phyloP scores from a whole-genome alignment of 2,797 vertebrate genomes.

The Chiloscyllium punctatum region DNA sequence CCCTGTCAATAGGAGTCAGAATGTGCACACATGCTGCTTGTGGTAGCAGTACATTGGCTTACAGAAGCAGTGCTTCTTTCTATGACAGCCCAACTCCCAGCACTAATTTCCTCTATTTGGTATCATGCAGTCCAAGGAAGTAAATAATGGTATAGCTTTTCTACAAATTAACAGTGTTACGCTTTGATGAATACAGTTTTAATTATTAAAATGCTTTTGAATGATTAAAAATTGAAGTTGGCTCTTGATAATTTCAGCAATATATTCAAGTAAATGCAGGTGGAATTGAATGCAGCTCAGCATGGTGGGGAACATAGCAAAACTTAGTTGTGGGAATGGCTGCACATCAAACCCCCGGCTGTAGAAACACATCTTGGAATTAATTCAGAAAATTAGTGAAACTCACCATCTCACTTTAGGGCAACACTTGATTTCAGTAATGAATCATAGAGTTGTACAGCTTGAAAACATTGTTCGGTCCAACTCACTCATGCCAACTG shows the following conservation, averaged over 20 bases:
- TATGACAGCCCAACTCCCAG: constrained; percentile 76
- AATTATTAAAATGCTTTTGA: background rate
- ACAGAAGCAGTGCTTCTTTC: constrained; percentile 75
- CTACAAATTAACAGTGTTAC: constrained; percentile 37
- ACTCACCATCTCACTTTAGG: background rate
- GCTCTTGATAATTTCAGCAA: background rate
- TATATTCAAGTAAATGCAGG: background rate
- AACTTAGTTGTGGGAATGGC: background rate
- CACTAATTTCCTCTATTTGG: constrained; percentile 74
- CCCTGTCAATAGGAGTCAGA: constrained; percentile 64
- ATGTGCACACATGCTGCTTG: constrained; percentile 73
- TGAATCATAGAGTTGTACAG: too few species aligned
- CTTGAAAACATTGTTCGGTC: too few species aligned
- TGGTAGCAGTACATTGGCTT: constrained; percentile 77
- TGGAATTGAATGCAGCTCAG: too few species aligned
- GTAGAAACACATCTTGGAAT: too few species aligned
- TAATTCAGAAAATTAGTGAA: background rate
- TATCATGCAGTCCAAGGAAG: constrained; percentile 71
- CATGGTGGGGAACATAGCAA: background rate
- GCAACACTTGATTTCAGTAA: too few species aligned
- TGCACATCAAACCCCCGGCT: background rate
- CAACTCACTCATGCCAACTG: too few species aligned
- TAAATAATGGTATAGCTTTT: constrained; percentile 48
- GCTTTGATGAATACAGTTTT: constrained; percentile 26
- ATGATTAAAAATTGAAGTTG: background rate